Evolutionary conservation across 2,888 invertebrate genomes (phyloP), one percentile per base, ranked within the genome.

Genomic region (Parnassius glacialis): DNA sequence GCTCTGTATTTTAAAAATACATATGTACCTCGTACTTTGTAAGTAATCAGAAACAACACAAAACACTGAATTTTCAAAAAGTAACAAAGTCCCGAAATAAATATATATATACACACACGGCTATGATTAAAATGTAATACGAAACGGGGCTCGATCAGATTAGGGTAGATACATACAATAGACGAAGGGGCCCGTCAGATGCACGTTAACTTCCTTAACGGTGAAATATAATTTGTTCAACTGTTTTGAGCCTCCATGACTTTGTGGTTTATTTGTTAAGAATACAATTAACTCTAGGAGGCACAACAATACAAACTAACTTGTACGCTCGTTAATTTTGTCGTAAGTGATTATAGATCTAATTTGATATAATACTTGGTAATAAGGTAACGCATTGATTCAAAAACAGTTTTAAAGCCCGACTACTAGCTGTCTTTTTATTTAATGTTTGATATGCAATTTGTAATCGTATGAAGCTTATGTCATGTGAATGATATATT

Each of bases 71-170:
- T 1, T n/a, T 48, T 52, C 9, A 12, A 11, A 3, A 7, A 34
- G 2, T 34, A 12, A 52, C 9, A 34, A 11, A 5, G 1, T 5
- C 12, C 10, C 13, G 12, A 54, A 20, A 43, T 11, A 2, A 43
- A 59, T 47, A 47, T 51, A 51, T 16, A n/a, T 13, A 51, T 16
- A 20, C n/a, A 41, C 56, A 52, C 44, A 10, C 34, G 62, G 61
- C 61, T 64, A 65, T 71, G 72, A 71, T 72, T 73, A 69, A 71
- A 73, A 70, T 67, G 70, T 71, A 34, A 34, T 34, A 67, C 59
- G 68, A 66, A 69, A 68, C 67, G 69, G 65, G 68, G 68, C 67
- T 53, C 53, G 68, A 65, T 68, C 68, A 70, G 72, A 69, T 73
- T 71, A 72, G 73, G 73, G 73, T 68, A 65, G 67, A 65, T 65